A percentile compares a stretch with the other conserved stretches of the same genome.
Evolutionary conservation across 2,797 vertebrate species (phyloP).

Genomic region (Limosa lapponica): DNA sequence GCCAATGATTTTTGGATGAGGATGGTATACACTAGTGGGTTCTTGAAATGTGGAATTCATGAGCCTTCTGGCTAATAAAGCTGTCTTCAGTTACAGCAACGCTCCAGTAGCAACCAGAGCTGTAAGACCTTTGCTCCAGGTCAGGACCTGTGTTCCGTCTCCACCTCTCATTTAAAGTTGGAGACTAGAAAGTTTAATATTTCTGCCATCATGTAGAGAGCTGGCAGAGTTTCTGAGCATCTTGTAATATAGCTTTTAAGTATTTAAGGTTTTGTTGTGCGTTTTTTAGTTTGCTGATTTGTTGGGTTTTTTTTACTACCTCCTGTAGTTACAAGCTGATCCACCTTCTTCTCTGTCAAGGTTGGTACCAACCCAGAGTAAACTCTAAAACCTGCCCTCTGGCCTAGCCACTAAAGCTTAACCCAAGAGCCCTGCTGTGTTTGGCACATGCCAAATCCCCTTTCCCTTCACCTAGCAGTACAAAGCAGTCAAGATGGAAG

Average conservation of each 20-base stretch:
- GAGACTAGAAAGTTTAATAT: neutral
- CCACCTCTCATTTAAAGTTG: neutral
- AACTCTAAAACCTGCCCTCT: neutral
- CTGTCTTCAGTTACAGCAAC: neutral
- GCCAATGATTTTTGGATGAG: neutral
- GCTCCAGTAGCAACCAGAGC: rapidly evolving
- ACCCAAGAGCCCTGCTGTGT: neutral
- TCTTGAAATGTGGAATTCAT: neutral
- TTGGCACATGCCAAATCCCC: neutral
- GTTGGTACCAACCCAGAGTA: neutral
- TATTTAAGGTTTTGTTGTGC: neutral
- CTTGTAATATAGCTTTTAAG: neutral
- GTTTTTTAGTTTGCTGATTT: neutral
- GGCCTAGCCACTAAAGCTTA: neutral
- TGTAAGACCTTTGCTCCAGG: neutral
- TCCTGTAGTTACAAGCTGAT: neutral
- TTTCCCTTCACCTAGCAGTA: neutral
- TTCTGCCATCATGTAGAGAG: neutral
- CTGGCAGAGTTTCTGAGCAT: neutral
- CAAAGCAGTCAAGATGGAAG: neutral
- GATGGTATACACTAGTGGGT: neutral
- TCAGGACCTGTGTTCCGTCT: neutral
- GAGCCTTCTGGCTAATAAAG: neutral
- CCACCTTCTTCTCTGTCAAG: neutral
- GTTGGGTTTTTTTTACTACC: neutral